These are phyloP conservation scores for Dexiosoma caninum DNA, from an alignment of 2,888 invertebrate genomes.

Conservation along the genomic window DNA sequence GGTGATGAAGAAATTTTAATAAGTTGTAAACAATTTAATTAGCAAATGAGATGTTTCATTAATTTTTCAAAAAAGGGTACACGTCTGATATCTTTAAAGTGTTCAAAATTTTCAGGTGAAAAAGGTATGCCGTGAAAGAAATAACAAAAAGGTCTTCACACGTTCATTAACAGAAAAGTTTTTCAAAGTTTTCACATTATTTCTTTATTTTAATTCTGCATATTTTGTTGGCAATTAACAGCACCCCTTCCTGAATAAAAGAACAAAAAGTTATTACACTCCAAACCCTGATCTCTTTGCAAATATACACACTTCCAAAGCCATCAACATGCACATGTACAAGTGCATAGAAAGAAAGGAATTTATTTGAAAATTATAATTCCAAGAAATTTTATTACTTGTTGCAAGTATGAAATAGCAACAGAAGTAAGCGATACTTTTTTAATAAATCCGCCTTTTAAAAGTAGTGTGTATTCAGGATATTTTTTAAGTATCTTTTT, in stretches of 20 bases:
- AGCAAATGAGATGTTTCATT: too few relatives aligned
- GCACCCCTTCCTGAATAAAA: not conserved
- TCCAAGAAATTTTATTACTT: slow-evolving; percentile 36
- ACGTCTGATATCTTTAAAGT: too few relatives aligned
- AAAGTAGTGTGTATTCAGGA: not conserved
- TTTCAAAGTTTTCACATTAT: slow-evolving; percentile 13
- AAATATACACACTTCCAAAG: not conserved
- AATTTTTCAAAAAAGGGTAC: too few relatives aligned
- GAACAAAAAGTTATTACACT: not conserved
- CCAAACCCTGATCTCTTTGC: not conserved
- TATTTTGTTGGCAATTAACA: slow-evolving; percentile 15
- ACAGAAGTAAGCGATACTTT: too few relatives aligned
- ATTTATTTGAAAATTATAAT: not conserved
- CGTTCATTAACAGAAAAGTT: slow-evolving; percentile 24
- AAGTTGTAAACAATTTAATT: too few relatives aligned
- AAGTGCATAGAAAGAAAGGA: too few relatives aligned
- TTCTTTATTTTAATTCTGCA: slow-evolving; percentile 6
- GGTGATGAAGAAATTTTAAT: too few relatives aligned
- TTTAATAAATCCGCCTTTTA: slow-evolving; percentile 31
- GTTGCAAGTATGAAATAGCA: slow-evolving; percentile 25
- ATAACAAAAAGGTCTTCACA: slow-evolving; percentile 12
- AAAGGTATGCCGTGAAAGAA: not conserved
- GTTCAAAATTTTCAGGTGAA: too few relatives aligned
- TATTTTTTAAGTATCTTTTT: not conserved
- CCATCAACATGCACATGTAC: not conserved